phyloP scores from a whole-genome alignment of 2,113 vertebrate genomes.

The Crotalus tigris region DNA sequence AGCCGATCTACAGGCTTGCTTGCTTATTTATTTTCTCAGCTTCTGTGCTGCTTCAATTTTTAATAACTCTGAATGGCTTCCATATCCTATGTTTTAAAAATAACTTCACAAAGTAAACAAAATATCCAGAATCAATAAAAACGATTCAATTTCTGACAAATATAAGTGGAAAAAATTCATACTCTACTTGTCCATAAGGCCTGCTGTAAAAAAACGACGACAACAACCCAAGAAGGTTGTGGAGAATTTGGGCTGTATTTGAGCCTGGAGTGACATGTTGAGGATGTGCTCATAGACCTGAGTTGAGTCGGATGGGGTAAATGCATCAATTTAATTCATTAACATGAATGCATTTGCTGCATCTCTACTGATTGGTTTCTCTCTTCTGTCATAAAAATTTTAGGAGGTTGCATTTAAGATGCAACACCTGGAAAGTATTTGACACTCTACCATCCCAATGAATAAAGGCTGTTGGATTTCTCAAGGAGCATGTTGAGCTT shows the following conservation, averaged over 20 bases:
- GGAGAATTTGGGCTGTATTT: background rate
- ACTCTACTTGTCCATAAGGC: background rate
- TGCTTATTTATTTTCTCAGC: background rate
- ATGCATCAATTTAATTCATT: background rate
- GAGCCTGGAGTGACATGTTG: background rate
- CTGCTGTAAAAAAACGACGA: background rate
- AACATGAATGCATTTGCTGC: background rate
- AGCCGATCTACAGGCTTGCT: background rate
- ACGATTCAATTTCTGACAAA: background rate
- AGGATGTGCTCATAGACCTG: background rate
- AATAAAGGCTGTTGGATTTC: background rate
- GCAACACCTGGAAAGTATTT: background rate
- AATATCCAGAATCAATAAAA: background rate
- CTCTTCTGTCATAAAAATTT: background rate
- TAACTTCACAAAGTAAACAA: background rate
- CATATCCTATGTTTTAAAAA: background rate
- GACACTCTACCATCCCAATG: background rate
- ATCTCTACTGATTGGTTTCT: background rate
- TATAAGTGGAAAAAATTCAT: background rate
- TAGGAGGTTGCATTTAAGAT: background rate
- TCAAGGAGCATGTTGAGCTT: background rate
- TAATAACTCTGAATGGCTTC: background rate
- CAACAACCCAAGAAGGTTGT: background rate
- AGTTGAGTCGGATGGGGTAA: background rate
- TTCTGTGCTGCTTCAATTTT: background rate